Evolutionary conservation across 2,797 vertebrate species (phyloP), one percentile per base, ranked within the genome.

Genomic region (Pseudopleuronectes americanus): DNA sequence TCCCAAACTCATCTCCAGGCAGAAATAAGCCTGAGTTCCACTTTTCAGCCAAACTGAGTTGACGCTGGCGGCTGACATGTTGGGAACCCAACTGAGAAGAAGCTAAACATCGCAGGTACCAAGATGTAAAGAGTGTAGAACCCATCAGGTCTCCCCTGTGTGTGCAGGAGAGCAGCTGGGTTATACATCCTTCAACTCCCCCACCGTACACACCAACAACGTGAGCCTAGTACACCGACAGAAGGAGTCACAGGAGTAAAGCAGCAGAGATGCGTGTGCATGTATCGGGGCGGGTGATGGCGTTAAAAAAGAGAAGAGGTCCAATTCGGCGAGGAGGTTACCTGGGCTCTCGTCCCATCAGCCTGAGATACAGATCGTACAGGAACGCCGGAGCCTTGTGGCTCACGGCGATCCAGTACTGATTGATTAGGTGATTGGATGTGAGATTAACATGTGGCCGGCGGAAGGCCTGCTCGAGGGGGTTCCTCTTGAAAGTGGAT

Each of bases 401-500:
- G 96, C 98, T 99, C 89, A 99, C 98, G 92, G 97, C 96, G 92
- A 99, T 99, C 98, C 98, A 99, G 95, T 99, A 99, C 93, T 99
- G 97, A 98, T 99, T 99, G 95, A 99, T 98, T 92, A 99, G 97
- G 94, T 97, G 97, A 98, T 99, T 98, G 95, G 97, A 96, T 95
- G 97, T 99, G 95, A 99, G 96, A 97, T 99, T 99, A 93, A 99
- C 97, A 97, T 99, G 97, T 95, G 98, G 98, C 95, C 97, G 96
- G 90, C 98, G 96, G 95, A 99, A 96, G 90, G 98, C 98, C 96
- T 99, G 98, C 92, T 99, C 98, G 93, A 99, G 98, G 93, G 98
- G 98, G 92, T 99, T 99, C 98, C 98, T 98, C 98, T 99, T 99
- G 98, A 99, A 99, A 94, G 96, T 98, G 90, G 97, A 99, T 96